Percentiles rank a stretch among this genome's conserved stretches.
These are phyloP conservation scores for Macroglossus sobrinus DNA, from an alignment of 2,113 vertebrate species.

Conservation along the genomic window DNA sequence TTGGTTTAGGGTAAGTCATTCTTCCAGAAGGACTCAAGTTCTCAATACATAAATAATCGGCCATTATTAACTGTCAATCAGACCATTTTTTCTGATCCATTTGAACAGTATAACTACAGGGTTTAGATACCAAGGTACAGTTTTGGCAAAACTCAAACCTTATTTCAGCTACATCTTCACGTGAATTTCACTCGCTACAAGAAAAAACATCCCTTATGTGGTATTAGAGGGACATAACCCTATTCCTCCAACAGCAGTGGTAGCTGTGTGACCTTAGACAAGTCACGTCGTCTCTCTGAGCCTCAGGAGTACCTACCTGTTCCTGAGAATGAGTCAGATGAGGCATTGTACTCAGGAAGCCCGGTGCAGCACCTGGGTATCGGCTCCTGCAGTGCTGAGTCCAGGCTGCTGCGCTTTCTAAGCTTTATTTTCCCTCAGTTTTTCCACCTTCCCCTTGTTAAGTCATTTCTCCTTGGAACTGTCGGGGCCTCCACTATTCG, in stretches of 20 bases:
- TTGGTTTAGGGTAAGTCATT: background rate
- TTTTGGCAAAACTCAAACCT: background rate
- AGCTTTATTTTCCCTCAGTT: background rate
- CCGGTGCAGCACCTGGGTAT: background rate
- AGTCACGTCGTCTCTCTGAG: background rate
- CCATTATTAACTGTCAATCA: background rate
- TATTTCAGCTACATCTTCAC: background rate
- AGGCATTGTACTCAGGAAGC: background rate
- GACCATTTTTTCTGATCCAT: background rate
- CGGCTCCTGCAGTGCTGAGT: background rate
- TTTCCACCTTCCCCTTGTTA: background rate
- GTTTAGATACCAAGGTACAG: background rate
- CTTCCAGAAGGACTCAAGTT: background rate
- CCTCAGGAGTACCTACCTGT: background rate
- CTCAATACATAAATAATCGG: background rate
- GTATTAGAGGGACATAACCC: background rate
- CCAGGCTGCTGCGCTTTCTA: background rate
- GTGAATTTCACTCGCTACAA: background rate
- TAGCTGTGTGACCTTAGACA: background rate
- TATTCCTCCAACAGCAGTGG: no score
- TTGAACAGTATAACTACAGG: background rate
- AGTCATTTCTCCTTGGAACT: background rate
- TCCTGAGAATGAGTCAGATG: background rate
- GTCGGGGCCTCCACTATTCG: background rate
- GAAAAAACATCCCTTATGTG: background rate